Base-by-base conservation (phyloP, 2,797 vertebrate genomes). In the Poeciliopsis paucimaculata region DNA sequence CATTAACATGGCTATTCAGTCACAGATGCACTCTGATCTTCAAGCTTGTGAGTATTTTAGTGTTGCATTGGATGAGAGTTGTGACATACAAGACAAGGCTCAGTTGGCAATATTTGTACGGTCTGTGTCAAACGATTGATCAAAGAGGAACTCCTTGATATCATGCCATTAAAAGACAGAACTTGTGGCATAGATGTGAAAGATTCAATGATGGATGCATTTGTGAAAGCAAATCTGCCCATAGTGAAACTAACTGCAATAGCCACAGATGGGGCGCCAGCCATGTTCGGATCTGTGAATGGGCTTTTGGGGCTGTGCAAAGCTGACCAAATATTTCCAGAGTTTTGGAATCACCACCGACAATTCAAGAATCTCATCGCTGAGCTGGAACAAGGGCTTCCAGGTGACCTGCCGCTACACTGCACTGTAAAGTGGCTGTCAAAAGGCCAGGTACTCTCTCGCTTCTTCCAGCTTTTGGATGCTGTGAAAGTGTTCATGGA, bases 231-330 rank as follows among this genome's bases (percentile, higher is more conserved):
- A 70, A 53, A 70, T 53, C 49, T 77, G 66, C 36, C 34, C 49
- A 45, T 77, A 71, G 1, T 36, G 3, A 77, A 77, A n/a, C 68
- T 72, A 46, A 72, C 71, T 45, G 81, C 78, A 78, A 84, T 86
- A 77, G 77, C 53, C 76, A 90, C 60, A 0, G 82, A 88, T 49
- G 62, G 84, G 60, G 86, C 80, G 4, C 78, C 76, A 78, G 45
- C 82, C 23, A 86, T 83, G 77, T 31, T 83, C 2, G 31, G 76
- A 71, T 77, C 79, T 31, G 66, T 47, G 39, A 83, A 80, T 26
- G 41, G 28, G n/a, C 75, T 80, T 3, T 2, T 83, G 53, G 81
- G 75, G 62, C 4, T 83, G 41, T 66, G 78, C 73, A 77, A 82
- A 85, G 75, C 60, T 85, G 70, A 80, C 4, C 68, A 76, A 68